Evolutionary conservation across 1,140 invertebrate species (phyloP).

Genomic region (Ceratina japonica): DNA sequence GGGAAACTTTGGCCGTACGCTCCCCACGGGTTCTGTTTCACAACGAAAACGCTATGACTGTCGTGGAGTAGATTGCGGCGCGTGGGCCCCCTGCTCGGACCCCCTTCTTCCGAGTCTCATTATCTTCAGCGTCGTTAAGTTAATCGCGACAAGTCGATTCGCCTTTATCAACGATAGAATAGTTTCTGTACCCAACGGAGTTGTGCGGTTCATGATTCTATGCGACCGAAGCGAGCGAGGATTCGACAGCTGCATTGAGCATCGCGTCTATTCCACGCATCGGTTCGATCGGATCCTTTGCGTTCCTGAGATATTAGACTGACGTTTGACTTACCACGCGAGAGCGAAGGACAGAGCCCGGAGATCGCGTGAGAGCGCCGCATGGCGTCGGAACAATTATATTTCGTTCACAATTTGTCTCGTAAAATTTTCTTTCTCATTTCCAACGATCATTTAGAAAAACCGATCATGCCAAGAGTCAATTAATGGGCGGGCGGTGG

Average conservation of each 20-base stretch:
- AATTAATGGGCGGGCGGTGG: conserved; percentile 74
- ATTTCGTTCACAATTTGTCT: conserved; percentile 12
- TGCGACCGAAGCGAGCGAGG: background rate
- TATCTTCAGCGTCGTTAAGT: conserved; percentile 32
- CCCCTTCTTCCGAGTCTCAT: conserved; percentile 26
- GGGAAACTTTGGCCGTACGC: conserved; percentile 84
- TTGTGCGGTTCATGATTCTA: background rate
- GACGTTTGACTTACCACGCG: conserved; percentile 63
- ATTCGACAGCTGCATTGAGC: conserved; percentile 42
- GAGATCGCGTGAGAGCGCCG: conserved; percentile 63
- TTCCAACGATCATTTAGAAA: conserved; percentile 40
- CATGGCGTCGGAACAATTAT: no score
- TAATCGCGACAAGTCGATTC: conserved; percentile 21
- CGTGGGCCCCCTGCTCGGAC: conserved; percentile 31
- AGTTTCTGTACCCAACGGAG: conserved; percentile 24
- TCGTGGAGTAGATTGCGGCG: conserved; percentile 19
- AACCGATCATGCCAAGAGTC: conserved; percentile 65
- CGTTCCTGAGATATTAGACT: conserved; percentile 46
- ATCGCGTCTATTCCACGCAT: conserved; percentile 30
- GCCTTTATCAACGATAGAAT: conserved; percentile 9
- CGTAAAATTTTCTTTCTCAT: conserved; percentile 6
- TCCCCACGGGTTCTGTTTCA: conserved; percentile 83
- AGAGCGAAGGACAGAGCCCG: conserved; percentile 68
- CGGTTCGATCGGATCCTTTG: background rate
- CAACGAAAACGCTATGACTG: conserved; percentile 62